Conservation (phyloP, 2,797 vertebrate genomes). For the Perodicticus potto region DNA sequence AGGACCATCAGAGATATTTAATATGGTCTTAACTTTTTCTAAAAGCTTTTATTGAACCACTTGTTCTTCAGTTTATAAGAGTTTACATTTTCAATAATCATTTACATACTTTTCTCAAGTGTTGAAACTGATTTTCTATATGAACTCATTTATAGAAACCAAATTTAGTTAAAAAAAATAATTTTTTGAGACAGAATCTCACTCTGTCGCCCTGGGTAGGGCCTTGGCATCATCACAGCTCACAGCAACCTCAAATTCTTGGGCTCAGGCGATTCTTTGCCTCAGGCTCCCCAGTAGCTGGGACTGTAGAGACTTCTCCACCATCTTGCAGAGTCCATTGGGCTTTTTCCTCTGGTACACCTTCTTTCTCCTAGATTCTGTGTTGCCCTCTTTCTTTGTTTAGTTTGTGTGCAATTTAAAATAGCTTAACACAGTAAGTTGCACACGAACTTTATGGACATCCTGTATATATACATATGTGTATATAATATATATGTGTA, state of each 20-base stretch:
- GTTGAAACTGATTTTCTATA: constrained; percentile 19
- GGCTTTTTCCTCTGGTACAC: neutral
- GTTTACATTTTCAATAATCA: constrained; percentile 62
- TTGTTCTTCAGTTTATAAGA: constrained; percentile 32
- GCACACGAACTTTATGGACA: too few relatives aligned
- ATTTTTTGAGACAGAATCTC: constrained; percentile 12
- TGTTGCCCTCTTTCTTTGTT: neutral
- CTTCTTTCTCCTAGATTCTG: neutral
- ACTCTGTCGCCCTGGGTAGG: too few relatives aligned
- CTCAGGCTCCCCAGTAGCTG: too few relatives aligned
- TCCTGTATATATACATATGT: neutral
- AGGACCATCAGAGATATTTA: constrained; percentile 82
- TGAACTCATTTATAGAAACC: constrained; percentile 16
- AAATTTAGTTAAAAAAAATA: constrained; percentile 22
- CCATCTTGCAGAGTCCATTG: neutral
- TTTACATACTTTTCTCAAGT: constrained; percentile 15
- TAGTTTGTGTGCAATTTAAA: too few relatives aligned
- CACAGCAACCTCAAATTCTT: too few relatives aligned
- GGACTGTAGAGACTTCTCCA: neutral
- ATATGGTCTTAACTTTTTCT: neutral
- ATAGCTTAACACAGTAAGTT: too few relatives aligned
- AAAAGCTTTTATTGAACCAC: constrained; percentile 44
- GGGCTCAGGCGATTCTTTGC: too few relatives aligned
- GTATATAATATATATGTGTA: neutral
- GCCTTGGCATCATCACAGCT: too few relatives aligned